Conservation (phyloP, 2,113 vertebrate species). For the Eonycteris spelaea region DNA sequence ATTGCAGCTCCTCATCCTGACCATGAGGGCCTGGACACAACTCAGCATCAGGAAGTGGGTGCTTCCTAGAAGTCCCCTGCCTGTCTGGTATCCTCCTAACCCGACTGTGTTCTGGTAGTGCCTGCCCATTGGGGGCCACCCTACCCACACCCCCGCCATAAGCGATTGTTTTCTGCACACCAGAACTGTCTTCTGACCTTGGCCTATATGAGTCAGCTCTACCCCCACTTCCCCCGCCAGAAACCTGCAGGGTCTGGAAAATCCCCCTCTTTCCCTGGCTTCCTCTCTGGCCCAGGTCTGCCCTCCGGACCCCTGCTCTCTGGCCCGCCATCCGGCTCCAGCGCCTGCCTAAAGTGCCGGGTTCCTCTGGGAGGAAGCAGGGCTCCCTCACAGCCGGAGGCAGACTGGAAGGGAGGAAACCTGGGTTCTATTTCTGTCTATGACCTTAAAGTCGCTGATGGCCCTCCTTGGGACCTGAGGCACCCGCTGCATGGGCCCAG, state of each 20-base stretch:
- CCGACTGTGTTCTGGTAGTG: neutral
- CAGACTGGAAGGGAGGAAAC: constrained; percentile 58
- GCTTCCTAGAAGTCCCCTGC: neutral
- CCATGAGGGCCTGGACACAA: neutral
- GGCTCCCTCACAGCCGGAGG: constrained; percentile 30
- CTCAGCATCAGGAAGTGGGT: neutral
- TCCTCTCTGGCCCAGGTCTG: constrained; percentile 31
- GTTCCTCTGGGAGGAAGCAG: constrained; percentile 73
- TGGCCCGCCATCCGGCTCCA: neutral
- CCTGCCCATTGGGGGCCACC: neutral
- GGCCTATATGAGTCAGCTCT: constrained; percentile 40
- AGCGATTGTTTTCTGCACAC: neutral
- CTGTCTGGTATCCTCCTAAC: neutral
- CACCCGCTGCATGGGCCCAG: neutral
- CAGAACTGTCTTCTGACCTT: neutral
- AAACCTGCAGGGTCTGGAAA: constrained; percentile 57
- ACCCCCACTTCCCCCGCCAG: neutral
- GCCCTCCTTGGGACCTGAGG: neutral
- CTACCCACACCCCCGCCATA: neutral
- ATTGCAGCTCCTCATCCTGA: neutral
- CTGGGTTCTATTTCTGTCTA: constrained; percentile 70
- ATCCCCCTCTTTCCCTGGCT: constrained; percentile 49
- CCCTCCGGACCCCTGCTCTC: neutral
- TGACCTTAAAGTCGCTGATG: neutral
- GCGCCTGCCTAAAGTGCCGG: neutral